Base-by-base conservation (phyloP, 1,140 invertebrate genomes). In the Parapsyche elsis region DNA sequence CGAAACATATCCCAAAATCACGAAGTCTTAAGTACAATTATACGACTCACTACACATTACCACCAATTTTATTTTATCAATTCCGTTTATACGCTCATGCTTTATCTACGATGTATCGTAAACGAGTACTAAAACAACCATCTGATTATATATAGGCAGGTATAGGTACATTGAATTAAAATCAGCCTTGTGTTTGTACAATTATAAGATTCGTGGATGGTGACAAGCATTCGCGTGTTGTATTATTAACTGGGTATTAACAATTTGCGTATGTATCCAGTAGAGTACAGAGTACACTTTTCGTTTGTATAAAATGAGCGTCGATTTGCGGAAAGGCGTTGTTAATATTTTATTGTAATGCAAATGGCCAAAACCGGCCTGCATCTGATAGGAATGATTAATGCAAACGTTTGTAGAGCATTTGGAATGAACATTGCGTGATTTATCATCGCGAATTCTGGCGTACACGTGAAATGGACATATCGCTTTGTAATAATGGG, bases 341-440 rank as follows among this genome's bases (percentile, higher is more conserved):
- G 21, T 59, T 38, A 59, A 76, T 49, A 77, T 77, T 77, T 77
- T 77, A 77, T 61, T 45, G 12, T 44, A 53, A 77, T 77, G 75
- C 75, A 77, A 77, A 77, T 77, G 75, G 14, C 30, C 44, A 64
- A 77, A 64, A 24, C 10, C 71, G 44, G 73, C 73, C 57, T 77
- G 75, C 75, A 77, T 77, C 57, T 77, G 75, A 77, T 77, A 77
- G 73, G 71, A 45, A 77, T 77, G 75, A 77, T 77, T 77, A 77
- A 77, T 77, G 75, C 75, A 77, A 77, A 77, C 75, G 30, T 44
- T 77, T 64, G 75, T 64, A 44, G 75, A 77, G 57, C 75, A 21
- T 61, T 77, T 77, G n/a, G 75, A 64, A 44, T 64, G n/a, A 53
- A 53, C 30, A 16, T 30, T 23, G 75, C 75, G 46, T 64, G 53